A percentile compares a stretch with the other conserved stretches of the same genome.
Conservation (phyloP, 2,113 vertebrate species). For the Mungos mungo region DNA sequence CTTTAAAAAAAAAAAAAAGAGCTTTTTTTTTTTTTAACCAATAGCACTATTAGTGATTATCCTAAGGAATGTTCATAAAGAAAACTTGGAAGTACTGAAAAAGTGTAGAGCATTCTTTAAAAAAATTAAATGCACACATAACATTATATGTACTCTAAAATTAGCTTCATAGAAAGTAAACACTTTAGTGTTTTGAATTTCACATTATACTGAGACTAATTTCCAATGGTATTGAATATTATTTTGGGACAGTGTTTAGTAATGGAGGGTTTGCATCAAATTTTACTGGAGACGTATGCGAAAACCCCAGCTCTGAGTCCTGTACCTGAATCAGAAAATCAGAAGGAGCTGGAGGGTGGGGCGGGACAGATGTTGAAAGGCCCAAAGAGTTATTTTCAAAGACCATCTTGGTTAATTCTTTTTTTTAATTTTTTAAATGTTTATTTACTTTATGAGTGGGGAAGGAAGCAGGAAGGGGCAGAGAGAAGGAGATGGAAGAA, state of each 20-base stretch:
- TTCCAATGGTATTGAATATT: background rate
- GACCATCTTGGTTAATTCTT: background rate
- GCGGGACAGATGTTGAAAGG: too few relatives aligned
- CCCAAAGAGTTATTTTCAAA: background rate
- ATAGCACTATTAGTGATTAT: background rate
- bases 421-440: too few relatives aligned
- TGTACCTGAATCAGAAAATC: background rate
- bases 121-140: background rate
- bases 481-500: too few relatives aligned
- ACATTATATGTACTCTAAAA: background rate
- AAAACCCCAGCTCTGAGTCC: background rate
- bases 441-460: too few relatives aligned
- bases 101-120: background rate
- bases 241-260: background rate
- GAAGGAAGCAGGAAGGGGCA: too few relatives aligned
- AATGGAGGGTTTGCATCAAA: background rate
- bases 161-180: background rate
- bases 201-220: background rate
- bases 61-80: background rate
- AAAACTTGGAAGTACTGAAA: conserved; percentile 20
- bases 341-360: background rate
- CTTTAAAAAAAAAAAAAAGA: background rate
- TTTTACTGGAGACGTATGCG: background rate
- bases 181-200: background rate
- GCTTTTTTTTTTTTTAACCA: background rate